These are phyloP conservation scores for Acestrorhynchus altus DNA, from an alignment of 2,797 vertebrate species.

Conservation along the genomic window DNA sequence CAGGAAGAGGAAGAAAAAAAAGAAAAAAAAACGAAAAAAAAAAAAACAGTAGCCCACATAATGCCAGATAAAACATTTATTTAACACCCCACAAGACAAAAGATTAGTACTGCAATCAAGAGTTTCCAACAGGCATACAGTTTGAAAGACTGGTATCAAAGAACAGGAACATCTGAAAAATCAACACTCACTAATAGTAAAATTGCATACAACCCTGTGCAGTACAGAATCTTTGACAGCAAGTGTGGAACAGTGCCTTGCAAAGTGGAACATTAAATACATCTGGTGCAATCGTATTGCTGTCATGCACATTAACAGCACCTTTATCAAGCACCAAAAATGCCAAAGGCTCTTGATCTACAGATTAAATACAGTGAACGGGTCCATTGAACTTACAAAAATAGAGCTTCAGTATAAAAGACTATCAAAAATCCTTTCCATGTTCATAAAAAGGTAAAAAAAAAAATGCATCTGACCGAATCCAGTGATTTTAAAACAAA, in stretches of 20 bases:
- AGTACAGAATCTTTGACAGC: conserved; percentile 24
- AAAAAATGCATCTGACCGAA: neutral
- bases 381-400: conserved; percentile 51
- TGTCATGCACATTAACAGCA: neutral
- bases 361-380: conserved; percentile 68
- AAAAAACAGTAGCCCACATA: too few species aligned
- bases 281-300: neutral
- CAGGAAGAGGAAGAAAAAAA: too few species aligned
- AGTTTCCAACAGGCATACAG: conserved; percentile 50
- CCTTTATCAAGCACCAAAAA: conserved; percentile 18
- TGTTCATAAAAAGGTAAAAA: conserved; percentile 7
- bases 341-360: conserved; percentile 49
- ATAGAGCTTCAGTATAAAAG: conserved; percentile 65
- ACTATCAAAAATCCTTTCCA: conserved; percentile 29
- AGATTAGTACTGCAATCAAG: neutral
- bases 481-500: neutral
- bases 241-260: conserved; percentile 38
- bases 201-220: conserved; percentile 27
- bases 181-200: neutral
- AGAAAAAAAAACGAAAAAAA: too few species aligned
- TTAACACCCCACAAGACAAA: conserved; percentile 2
- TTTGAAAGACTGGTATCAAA: neutral
- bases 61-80: conserved; percentile 43
- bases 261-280: conserved; percentile 23
- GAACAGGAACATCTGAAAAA: neutral